Evolutionary conservation across 2,797 vertebrate species (phyloP).

Genomic region (Xyrichtys novacula): DNA sequence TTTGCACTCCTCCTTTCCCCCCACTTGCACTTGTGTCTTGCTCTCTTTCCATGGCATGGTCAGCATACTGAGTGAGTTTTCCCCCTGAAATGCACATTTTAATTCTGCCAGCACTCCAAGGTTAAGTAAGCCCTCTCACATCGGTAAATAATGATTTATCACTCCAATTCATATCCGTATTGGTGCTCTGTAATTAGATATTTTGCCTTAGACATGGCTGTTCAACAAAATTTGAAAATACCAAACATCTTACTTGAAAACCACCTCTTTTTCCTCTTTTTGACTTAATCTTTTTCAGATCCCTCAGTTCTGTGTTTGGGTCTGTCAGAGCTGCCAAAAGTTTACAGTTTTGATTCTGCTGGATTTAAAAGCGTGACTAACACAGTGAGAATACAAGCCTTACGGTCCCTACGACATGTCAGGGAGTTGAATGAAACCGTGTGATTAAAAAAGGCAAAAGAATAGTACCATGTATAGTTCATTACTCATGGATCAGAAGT

Average conservation of each 20-base stretch:
- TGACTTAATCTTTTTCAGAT: conserved; percentile 3
- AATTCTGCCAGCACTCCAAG: conserved; percentile 77
- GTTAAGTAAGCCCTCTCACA: conserved; percentile 80
- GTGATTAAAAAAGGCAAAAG: conserved; percentile 21
- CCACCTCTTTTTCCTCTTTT: neutral
- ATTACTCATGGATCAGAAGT: conserved; percentile 58
- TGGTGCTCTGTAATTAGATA: conserved; percentile 63
- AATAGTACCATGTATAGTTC: conserved; percentile 45
- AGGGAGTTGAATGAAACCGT: conserved; percentile 13
- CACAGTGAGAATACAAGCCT: neutral
- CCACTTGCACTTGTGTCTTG: conserved; percentile 51
- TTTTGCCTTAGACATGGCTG: conserved; percentile 39
- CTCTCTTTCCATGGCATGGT: conserved; percentile 66
- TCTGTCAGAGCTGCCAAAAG: conserved; percentile 4
- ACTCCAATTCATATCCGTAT: conserved; percentile 66
- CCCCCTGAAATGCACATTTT: conserved; percentile 76
- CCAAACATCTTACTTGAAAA: conserved; percentile 21
- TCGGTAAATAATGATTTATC: conserved; percentile 79
- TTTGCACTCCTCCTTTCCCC: conserved; percentile 23
- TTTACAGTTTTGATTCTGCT: conserved; percentile 6
- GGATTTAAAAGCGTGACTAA: conserved; percentile 11
- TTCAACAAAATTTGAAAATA: conserved; percentile 41
- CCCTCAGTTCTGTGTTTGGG: neutral
- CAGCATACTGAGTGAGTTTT: conserved; percentile 79
- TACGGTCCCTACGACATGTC: conserved; percentile 12